phyloP scores from a whole-genome alignment of 2,888 invertebrate species.

The Cheilosia pagana region DNA sequence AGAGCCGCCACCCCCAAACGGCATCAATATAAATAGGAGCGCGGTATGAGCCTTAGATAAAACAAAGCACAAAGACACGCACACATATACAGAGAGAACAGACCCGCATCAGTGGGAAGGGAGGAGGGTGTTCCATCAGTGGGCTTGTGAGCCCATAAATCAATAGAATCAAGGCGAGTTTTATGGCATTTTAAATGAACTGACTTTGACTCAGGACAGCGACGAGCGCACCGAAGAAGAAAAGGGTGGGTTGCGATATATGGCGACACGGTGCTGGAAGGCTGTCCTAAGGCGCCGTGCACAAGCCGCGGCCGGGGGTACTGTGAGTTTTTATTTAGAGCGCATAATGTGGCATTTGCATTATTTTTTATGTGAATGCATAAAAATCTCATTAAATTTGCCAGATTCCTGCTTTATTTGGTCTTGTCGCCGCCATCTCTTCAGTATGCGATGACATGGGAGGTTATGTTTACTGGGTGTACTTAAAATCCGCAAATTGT shows the following conservation, averaged over 20 bases:
- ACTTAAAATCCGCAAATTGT: constrained; percentile 15
- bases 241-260: constrained; percentile 8
- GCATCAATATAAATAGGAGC: constrained; percentile 46
- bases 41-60: constrained; percentile 43
- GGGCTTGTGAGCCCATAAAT: constrained; percentile 59
- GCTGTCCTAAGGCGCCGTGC: constrained; percentile 25
- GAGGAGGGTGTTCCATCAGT: constrained; percentile 12
- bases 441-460: not conserved
- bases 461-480: constrained; percentile 2
- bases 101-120: constrained; percentile 5
- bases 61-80: constrained; percentile 49
- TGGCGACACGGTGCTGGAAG: constrained; percentile 34
- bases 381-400: constrained; percentile 72
- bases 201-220: constrained; percentile 73
- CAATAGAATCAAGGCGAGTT: constrained; percentile 74
- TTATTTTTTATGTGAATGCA: constrained; percentile 72
- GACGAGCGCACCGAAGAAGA: not conserved
- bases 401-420: constrained; percentile 41
- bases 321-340: constrained; percentile 67
- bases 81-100: constrained; percentile 4
- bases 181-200: constrained; percentile 74
- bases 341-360: constrained; percentile 74
- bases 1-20: not conserved
- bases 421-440: constrained; percentile 19
- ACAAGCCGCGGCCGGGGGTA: not conserved